Evolutionary conservation across 1,140 invertebrate species (phyloP), one percentile per base, ranked within the genome.

Genomic region (Hyles vespertilio): DNA sequence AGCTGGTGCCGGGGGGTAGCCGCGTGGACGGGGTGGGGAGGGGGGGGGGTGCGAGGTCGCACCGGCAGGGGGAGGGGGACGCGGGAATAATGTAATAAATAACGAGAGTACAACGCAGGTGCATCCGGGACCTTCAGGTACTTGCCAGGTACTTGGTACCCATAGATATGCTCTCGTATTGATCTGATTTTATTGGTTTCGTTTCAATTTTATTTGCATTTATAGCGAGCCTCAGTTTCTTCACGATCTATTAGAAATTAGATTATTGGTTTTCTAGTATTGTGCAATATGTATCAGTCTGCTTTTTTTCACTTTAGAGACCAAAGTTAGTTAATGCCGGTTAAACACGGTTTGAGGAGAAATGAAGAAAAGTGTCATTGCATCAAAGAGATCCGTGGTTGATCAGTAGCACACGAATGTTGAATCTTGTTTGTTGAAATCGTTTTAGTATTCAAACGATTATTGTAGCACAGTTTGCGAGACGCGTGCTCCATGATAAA

Each of bases 41-140:
- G 56, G 51, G 43, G 58, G 40, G 48, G 49, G 50, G 61, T 46
- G 9, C 22, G 34, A 36, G 54, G 59, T 9, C 49, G 44, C 32
- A 48, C 58, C 47, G 62, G 12, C 45, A 36, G 52, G 58, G 9
- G 51, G 22, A 4, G 11, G 48, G 40, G 45, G 12, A 45, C 33
- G 32, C 40, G 48, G 58, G 56, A 56, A 45, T 59, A 46, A 52
- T 59, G 67, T 59, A 71, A 76, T 78, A 64, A 79, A 69, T 77
- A 67, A 69, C 65, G 61, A 75, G 66, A 64, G 63, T 56, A 78
- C 67, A 56, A 81, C 81, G 83, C 79, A 86, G 73, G 81, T 81
- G 76, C 77, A 78, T 73, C 71, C 64, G 69, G 69, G 72, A 64
- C 69, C 66, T 62, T 59, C 62, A 60, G 63, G 56, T 48, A 51